Base-by-base conservation (phyloP, 2,888 invertebrate genomes). In the Xanthia togata region DNA sequence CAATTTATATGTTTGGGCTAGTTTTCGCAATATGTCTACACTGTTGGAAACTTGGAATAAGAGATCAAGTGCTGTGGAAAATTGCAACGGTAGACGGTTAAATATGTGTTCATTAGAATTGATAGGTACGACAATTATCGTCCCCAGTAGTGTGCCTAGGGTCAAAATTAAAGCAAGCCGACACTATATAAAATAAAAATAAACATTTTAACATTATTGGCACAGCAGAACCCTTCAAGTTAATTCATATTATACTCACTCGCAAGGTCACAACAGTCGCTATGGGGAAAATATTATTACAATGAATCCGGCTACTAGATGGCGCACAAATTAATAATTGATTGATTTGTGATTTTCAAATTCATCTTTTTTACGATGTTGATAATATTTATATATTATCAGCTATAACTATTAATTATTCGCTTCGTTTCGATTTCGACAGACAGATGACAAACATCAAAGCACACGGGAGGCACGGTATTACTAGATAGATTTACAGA, bases 1-100 rank as follows among this genome's bases (percentile, higher is more conserved):
- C 62, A 78, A 81, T 72, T 78, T 73, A 71, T 73, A 38, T 70
- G n/a, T 72, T 65, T 59, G 62, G n/a, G 23, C 68, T 60, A 71
- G 41, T 70, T 83, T 57, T 31, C 20, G 41, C 17, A 41, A 73
- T 50, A 62, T 78, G 60, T 81, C 71, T 17, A 59, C 31, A 14
- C 31, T 31, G 62, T 50, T 50, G 20, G 41, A 60, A 59, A 60
- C 31, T 41, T 71, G n/a, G 8, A 53, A 69, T 38, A 31, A 11
- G 31, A 57, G 47, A 26, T 41, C 38, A 41, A 63, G 17, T 79
- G n/a, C 26, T 69, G n/a, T 17, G n/a, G 26, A 23, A 55, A 81
- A 79, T 47, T 17, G 14, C 12, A 2, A 14, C 20, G 35, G 12
- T 41, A n/a, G 38, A 26, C 20, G 17, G n/a, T 50, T 35, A 23